Evolutionary conservation across 2,888 invertebrate species (phyloP).

Genomic region (Brenthis hecate): DNA sequence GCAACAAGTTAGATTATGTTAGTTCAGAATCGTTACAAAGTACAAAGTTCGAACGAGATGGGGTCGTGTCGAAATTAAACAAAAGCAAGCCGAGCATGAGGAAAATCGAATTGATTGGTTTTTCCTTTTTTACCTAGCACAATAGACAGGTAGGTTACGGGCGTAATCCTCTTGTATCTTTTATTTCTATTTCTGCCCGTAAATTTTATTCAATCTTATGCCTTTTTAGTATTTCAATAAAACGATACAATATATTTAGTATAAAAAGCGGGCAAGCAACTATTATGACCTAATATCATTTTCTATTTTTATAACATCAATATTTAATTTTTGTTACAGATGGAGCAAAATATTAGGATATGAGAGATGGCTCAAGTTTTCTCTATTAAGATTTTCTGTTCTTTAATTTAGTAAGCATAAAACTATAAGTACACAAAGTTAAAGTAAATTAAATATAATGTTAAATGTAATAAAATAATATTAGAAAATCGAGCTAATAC

Average conservation of each 20-base stretch:
- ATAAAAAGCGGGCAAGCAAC: not conserved
- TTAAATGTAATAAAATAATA: constrained; percentile 4
- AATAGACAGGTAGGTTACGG: constrained; percentile 39
- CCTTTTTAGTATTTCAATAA: constrained; percentile 4
- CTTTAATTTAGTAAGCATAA: too few species aligned
- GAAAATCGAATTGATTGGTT: constrained; percentile 44
- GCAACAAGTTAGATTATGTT: constrained; percentile 40
- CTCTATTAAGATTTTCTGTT: too few species aligned
- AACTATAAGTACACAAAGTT: not conserved
- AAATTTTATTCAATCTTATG: constrained; percentile 14
- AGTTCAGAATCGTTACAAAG: constrained; percentile 40
- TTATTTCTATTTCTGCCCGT: constrained; percentile 27
- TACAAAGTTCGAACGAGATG: constrained; percentile 37
- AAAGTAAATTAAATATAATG: not conserved
- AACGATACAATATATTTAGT: not conserved
- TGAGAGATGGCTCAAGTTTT: too few species aligned
- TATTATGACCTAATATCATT: too few species aligned
- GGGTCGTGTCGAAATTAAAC: constrained; percentile 45
- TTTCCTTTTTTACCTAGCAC: constrained; percentile 37
- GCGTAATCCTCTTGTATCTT: constrained; percentile 35
- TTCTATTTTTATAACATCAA: too few species aligned
- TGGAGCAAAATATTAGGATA: too few species aligned
- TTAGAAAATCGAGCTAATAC: constrained; percentile 24
- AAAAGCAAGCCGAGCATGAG: constrained; percentile 41
- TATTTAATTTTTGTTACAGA: too few species aligned